These are phyloP conservation scores for Diglossa cyanea DNA, from an alignment of 2,797 vertebrate species.

Conservation along the genomic window DNA sequence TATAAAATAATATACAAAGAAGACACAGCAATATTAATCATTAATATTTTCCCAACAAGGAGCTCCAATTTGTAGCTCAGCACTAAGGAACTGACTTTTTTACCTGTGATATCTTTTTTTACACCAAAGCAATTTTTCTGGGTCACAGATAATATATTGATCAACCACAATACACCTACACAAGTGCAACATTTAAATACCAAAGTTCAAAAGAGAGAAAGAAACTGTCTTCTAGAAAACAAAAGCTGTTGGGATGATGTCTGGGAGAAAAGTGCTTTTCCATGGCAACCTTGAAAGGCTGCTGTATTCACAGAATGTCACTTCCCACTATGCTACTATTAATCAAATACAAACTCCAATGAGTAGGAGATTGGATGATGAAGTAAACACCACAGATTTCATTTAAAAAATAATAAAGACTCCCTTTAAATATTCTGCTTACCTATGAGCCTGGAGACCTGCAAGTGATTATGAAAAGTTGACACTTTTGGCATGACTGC, in stretches of 20 bases:
- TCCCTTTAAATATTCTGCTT: slow-evolving; percentile 12
- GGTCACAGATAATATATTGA: not conserved
- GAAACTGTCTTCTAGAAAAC: slow-evolving; percentile 8
- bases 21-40: not conserved
- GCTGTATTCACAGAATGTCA: not conserved
- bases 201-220: slow-evolving; percentile 19
- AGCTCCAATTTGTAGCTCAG: not conserved
- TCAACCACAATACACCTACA: not conserved
- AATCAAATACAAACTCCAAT: slow-evolving; percentile 22
- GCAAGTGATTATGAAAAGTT: not conserved
- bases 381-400: not conserved
- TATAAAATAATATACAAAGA: not conserved
- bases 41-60: not conserved
- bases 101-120: not conserved
- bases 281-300: slow-evolving; percentile 46
- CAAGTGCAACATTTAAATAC: not conserved
- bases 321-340: slow-evolving; percentile 1
- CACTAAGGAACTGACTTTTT: not conserved
- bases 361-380: not conserved
- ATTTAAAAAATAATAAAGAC: not conserved
- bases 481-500: not conserved
- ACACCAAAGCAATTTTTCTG: not conserved
- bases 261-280: slow-evolving; percentile 39
- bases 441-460: not conserved
- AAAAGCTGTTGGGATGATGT: slow-evolving; percentile 13